Percentiles rank a stretch among this genome's conserved stretches.
Conservation (phyloP, 2,797 vertebrate species). For the Paguma larvata region DNA sequence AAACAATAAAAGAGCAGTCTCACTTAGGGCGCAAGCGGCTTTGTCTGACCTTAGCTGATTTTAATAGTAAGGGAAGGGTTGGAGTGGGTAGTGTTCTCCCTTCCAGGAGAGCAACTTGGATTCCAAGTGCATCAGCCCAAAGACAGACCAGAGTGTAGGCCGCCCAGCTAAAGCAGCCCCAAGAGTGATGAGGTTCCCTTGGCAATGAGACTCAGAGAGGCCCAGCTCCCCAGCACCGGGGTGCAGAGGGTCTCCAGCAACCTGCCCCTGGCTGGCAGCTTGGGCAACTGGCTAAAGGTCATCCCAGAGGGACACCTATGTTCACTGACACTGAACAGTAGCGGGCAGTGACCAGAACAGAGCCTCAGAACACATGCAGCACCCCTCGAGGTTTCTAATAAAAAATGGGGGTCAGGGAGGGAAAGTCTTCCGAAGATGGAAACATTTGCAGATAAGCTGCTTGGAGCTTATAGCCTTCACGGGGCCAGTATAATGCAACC, state of each 20-base stretch:
- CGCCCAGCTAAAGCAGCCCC: neutral
- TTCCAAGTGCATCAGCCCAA: neutral
- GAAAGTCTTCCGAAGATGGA: neutral
- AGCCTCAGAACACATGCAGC: neutral
- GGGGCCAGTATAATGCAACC: neutral
- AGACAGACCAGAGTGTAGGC: rapidly evolving
- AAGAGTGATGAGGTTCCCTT: neutral
- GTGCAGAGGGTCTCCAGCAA: neutral
- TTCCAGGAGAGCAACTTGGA: neutral
- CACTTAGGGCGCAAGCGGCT: neutral
- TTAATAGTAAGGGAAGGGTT: neutral
- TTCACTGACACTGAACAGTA: neutral
- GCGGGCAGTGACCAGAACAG: neutral
- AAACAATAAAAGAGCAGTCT: neutral
- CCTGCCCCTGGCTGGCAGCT: neutral
- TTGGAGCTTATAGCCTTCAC: neutral
- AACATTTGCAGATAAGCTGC: neutral
- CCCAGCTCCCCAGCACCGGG: neutral
- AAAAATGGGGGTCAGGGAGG: neutral
- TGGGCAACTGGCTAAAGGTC: neutral
- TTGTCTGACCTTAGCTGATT: neutral
- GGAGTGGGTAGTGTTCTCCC: neutral
- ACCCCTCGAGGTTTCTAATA: neutral
- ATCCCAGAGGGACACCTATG: neutral
- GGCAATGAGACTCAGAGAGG: neutral